A percentile compares a stretch with the other conserved stretches of the same genome.
Conservation (phyloP, 2,113 vertebrate species). For the Egretta garzetta region DNA sequence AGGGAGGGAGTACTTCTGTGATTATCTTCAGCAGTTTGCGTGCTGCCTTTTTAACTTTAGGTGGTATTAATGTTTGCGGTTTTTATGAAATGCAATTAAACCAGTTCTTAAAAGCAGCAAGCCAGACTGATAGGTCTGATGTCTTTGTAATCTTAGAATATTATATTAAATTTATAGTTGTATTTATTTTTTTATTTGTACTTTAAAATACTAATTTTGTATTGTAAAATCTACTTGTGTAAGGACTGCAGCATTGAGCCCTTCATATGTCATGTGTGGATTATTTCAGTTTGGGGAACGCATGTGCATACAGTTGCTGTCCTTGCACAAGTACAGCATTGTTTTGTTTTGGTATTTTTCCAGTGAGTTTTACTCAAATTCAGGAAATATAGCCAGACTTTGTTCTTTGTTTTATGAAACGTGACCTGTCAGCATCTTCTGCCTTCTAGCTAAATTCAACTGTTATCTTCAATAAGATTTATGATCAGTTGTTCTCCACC, state of each 20-base stretch:
- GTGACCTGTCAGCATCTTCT: neutral
- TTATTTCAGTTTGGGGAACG: neutral
- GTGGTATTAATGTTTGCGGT: neutral
- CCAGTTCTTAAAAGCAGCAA: neutral
- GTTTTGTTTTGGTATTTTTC: neutral
- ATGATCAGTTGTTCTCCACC: neutral
- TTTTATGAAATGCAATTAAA: neutral
- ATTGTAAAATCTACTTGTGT: neutral
- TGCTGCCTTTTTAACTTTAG: neutral
- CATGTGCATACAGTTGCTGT: neutral
- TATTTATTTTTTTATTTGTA: conserved; percentile 36
- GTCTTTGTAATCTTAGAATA: neutral
- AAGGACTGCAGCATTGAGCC: neutral
- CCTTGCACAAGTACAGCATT: fast-evolving
- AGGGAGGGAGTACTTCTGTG: neutral
- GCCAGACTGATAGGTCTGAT: conserved; percentile 27
- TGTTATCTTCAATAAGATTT: neutral
- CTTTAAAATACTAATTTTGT: neutral
- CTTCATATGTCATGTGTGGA: neutral
- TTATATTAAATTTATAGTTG: neutral
- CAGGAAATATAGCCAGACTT: neutral
- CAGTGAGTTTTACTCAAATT: neutral
- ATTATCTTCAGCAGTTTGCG: conserved; percentile 4
- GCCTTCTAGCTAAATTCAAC: neutral
- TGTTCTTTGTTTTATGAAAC: neutral